phyloP scores from a whole-genome alignment of 2,797 vertebrate genomes.

The Myotis planiceps region DNA sequence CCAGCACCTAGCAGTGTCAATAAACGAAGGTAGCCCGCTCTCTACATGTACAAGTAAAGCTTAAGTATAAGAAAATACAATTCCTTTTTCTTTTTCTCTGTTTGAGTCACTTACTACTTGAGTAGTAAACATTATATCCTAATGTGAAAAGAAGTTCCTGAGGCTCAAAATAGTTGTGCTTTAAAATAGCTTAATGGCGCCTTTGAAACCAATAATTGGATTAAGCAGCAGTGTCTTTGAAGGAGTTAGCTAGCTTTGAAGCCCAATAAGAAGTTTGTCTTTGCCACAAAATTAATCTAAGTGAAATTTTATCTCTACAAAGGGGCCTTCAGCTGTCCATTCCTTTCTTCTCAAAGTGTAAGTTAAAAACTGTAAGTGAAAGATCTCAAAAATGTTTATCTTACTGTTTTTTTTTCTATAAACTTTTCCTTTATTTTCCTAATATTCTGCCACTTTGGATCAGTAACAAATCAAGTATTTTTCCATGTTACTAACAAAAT shows the following conservation, averaged over 20 bases:
- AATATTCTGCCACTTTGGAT: not conserved
- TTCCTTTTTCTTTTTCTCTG: slow-evolving; percentile 21
- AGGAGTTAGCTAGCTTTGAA: not conserved
- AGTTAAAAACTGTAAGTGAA: slow-evolving; percentile 20
- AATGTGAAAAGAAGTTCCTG: not conserved
- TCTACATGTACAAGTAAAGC: not conserved
- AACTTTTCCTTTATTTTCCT: not conserved
- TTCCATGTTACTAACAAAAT: not conserved
- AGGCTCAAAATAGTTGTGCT: slow-evolving; percentile 30
- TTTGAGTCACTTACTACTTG: not conserved
- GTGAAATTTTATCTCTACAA: not conserved
- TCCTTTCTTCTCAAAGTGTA: not conserved
- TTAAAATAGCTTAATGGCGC: slow-evolving; percentile 50
- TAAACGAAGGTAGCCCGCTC: too few relatives aligned
- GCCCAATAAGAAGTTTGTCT: not conserved
- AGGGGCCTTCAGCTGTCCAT: not conserved
- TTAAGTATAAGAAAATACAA: not conserved
- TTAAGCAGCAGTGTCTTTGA: not conserved
- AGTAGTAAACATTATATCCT: not conserved
- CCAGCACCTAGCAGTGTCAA: too few relatives aligned
- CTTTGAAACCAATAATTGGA: slow-evolving; percentile 32
- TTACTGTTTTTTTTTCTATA: not conserved
- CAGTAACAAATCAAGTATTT: not conserved
- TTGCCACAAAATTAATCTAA: not conserved
- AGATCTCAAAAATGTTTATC: not conserved